Percentiles rank a stretch among this genome's conserved stretches.
phyloP scores from a whole-genome alignment of 92 coral and sea anemone species.

The Bergia sp. region DNA sequence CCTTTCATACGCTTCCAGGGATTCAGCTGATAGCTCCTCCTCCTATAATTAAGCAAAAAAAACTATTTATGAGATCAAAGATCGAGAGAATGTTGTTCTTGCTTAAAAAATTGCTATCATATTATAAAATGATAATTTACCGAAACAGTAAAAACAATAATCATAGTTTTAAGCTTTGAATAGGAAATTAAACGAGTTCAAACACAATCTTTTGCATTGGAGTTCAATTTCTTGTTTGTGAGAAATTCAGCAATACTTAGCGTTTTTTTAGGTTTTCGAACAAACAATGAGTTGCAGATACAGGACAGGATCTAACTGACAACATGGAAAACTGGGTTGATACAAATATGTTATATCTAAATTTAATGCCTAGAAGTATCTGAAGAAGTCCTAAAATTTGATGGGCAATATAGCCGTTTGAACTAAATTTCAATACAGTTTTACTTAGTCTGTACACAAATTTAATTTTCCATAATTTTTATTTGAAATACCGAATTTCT shows the following conservation, averaged over 20 bases:
- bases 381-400: too few relatives aligned
- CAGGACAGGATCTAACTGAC: neutral
- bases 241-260: neutral
- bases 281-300: neutral
- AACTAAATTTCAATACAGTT: too few relatives aligned
- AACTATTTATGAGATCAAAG: neutral
- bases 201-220: neutral
- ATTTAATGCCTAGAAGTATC: too few relatives aligned
- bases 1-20: conserved; percentile 83
- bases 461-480: too few relatives aligned
- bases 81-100: neutral
- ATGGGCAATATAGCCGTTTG: too few relatives aligned
- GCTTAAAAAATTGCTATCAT: neutral
- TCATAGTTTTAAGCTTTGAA: neutral
- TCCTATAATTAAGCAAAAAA: conserved; percentile 30
- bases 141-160: neutral
- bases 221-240: neutral
- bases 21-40: conserved; percentile 65
- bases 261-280: neutral
- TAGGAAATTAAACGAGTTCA: neutral
- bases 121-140: neutral
- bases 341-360: too few relatives aligned
- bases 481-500: too few relatives aligned
- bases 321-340: neutral
- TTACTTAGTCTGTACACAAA: too few relatives aligned